These are phyloP conservation scores for Heterotilapia buettikoferi DNA, from an alignment of 2,113 vertebrate species.

Conservation along the genomic window DNA sequence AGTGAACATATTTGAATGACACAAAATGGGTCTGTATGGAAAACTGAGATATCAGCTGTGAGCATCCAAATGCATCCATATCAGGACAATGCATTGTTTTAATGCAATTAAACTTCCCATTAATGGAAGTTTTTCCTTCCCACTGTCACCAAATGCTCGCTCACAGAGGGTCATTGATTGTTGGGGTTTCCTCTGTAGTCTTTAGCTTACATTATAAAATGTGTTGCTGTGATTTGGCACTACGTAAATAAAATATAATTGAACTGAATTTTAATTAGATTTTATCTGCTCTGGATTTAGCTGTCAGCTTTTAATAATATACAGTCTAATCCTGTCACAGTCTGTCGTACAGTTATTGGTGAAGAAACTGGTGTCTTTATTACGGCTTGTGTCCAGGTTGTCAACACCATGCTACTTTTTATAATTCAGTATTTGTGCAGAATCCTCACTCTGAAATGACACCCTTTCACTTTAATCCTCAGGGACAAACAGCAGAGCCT, in stretches of 20 bases:
- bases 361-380: neutral
- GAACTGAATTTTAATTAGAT: neutral
- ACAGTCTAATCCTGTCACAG: neutral
- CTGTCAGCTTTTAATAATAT: neutral
- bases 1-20: neutral
- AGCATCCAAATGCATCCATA: neutral
- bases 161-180: neutral
- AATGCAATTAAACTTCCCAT: neutral
- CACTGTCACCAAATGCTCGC: neutral
- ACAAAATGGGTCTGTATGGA: neutral
- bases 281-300: neutral
- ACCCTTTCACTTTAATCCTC: neutral
- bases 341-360: neutral
- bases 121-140: neutral
- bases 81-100: neutral
- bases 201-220: neutral
- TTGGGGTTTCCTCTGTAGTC: neutral
- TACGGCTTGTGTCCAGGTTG: neutral
- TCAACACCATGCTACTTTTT: neutral
- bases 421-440: neutral
- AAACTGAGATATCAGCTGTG: neutral
- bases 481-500: neutral
- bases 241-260: neutral
- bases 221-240: neutral
- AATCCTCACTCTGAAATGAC: neutral